Base-by-base conservation (phyloP, 2,797 vertebrate species). In the Fistularia tabacaria region DNA sequence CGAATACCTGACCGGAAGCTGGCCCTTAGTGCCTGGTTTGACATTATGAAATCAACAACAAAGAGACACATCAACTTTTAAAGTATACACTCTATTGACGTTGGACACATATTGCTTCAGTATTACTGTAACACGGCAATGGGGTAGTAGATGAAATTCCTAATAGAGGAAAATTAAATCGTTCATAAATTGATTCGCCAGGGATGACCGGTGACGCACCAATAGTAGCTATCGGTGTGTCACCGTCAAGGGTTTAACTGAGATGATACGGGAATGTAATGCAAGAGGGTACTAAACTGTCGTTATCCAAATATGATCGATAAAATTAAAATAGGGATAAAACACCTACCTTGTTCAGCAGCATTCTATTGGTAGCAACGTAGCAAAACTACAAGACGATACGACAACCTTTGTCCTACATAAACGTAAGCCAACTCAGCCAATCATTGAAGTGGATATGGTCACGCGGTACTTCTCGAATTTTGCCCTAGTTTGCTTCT, bases 321-420 rank as follows among this genome's bases (percentile, higher is more conserved):
- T n/a, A 8, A 9, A 12, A 15, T 37, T 45, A 9, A 11, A 0
- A 3, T 0, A 7, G 10, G 12, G 6, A 8, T 3, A 6, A 14
- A 0, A n/a, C 1, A 8, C 42, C n/a, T 60, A 91, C 91, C 88
- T 90, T 91, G 9, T 59, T 88, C 1, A 90, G 15, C 36, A 90
- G 47, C 91, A 91, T 91, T 14, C 14, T 74, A 41, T 25, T 25
- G 25, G 0, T 7, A 0, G 7, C 7, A 7, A 7, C 7, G 1
- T 36, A 1, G 7, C 0, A 14, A 8, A 6, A 6, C 6, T 3
- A 1, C 7, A 1, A 3, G 39, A 0, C 39, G n/a, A 40, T 42
- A 38, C 49, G 14, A 12, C 1, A 1, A 49, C 39, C 48, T 67
- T 51, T 62, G 15, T 6, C 48, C 55, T 37, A 46, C 7, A 6